Evolutionary conservation across 1,140 invertebrate genomes (phyloP).

Genomic region (Ips typographus): DNA sequence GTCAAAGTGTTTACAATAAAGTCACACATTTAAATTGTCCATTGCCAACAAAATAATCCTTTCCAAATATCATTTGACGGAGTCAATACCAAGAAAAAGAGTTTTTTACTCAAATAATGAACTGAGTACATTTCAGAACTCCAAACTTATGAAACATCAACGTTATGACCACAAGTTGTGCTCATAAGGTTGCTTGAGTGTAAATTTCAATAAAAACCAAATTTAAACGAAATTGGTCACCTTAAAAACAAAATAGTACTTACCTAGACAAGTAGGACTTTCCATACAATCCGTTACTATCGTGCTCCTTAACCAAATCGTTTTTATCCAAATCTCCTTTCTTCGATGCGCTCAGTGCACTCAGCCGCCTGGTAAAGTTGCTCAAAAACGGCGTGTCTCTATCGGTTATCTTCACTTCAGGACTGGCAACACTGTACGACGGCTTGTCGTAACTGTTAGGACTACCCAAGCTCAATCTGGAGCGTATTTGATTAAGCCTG

Average conservation of each 20-base stretch:
- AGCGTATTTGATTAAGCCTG: slow-evolving; percentile 57
- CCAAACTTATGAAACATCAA: no score
- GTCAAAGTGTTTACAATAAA: no score
- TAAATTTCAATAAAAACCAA: not conserved
- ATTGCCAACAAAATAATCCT: no score
- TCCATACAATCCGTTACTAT: slow-evolving; percentile 42
- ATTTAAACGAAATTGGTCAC: not conserved
- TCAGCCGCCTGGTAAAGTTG: slow-evolving; percentile 64
- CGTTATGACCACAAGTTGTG: no score
- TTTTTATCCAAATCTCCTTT: slow-evolving; percentile 43
- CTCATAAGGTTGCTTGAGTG: no score
- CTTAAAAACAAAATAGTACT: slow-evolving; percentile 13
- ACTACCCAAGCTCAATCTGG: slow-evolving; percentile 36
- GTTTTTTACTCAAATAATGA: not conserved
- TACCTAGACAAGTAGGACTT: slow-evolving; percentile 37
- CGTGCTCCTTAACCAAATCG: slow-evolving; percentile 49
- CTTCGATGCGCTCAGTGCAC: slow-evolving; percentile 56
- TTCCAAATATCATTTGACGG: no score
- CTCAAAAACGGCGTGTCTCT: slow-evolving; percentile 65
- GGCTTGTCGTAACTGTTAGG: slow-evolving; percentile 36
- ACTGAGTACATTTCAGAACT: not conserved
- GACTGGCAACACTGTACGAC: slow-evolving; percentile 10
- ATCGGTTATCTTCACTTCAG: slow-evolving; percentile 22
- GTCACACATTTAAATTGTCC: no score
- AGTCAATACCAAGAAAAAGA: no score